Evolutionary conservation across 2,113 vertebrate genomes (phyloP).

Genomic region (Elephantulus edwardii): DNA sequence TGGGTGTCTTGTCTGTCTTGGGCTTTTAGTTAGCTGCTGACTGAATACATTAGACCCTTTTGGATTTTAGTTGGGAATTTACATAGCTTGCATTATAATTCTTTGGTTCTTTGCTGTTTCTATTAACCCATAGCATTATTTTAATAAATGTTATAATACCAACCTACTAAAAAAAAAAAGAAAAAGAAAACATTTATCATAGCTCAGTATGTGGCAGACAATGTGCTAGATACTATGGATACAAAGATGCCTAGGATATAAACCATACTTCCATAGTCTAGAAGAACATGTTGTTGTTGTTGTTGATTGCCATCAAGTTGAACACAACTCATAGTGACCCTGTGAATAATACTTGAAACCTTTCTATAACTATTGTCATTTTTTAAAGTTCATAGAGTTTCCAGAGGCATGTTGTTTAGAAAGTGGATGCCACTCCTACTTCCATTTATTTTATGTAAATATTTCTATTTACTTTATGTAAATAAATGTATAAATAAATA

Average conservation of each 20-base stretch:
- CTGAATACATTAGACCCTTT: conserved; percentile 89
- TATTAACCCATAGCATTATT: conserved; percentile 95
- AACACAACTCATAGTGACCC: no score
- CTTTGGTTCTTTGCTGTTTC: conserved; percentile 94
- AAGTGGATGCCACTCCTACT: no score
- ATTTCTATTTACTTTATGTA: no score
- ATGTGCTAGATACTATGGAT: background rate
- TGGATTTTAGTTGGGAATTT: conserved; percentile 91
- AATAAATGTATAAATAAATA: background rate
- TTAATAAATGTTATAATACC: conserved; percentile 99
- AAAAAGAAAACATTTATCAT: background rate
- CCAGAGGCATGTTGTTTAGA: no score
- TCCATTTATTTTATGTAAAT: no score
- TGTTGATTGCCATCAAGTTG: no score
- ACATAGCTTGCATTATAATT: conserved; percentile 97
- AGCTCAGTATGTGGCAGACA: background rate
- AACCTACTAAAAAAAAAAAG: conserved; percentile 99
- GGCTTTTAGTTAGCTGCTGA: conserved; percentile 91
- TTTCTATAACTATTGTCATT: no score
- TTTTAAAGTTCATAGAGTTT: no score
- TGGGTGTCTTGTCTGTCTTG: conserved; percentile 89
- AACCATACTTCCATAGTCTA: background rate
- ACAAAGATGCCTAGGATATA: background rate
- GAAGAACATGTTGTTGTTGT: background rate
- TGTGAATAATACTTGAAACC: no score